A percentile compares a stretch with the other conserved stretches of the same genome.
Conservation (phyloP, 92 coral and sea anemone genomes). For the Metridium senile region DNA sequence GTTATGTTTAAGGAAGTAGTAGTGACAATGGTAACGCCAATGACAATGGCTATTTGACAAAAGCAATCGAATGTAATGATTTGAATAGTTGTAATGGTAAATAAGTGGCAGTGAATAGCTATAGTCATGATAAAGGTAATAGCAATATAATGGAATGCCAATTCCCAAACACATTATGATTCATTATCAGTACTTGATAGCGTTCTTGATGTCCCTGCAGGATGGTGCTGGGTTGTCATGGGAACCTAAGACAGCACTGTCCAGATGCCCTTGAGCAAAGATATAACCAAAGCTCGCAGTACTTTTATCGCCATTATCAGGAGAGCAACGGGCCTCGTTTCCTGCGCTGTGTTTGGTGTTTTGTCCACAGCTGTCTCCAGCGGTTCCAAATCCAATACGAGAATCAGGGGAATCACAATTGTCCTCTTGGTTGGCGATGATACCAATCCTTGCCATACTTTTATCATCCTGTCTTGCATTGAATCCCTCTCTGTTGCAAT, state of each 20-base stretch:
- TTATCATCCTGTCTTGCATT: constrained; percentile 16
- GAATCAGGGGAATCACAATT: constrained; percentile 47
- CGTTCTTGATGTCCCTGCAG: constrained; percentile 25
- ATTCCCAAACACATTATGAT: too few species aligned
- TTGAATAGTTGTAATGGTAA: too few species aligned
- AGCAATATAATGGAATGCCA: too few species aligned
- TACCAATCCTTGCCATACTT: constrained; percentile 44
- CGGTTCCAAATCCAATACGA: constrained; percentile 54
- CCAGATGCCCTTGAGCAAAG: constrained; percentile 24
- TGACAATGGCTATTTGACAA: too few species aligned
- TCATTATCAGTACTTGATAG: constrained; percentile 29
- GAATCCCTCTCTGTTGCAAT: constrained; percentile 53
- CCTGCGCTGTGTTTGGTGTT: constrained; percentile 33
- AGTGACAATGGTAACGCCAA: too few species aligned
- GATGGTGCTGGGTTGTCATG: constrained; percentile 48
- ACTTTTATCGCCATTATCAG: constrained; percentile 42
- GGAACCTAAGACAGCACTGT: constrained; percentile 13
- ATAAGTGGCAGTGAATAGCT: too few species aligned
- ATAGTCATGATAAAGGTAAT: too few species aligned
- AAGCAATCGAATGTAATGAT: too few species aligned
- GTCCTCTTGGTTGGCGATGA: constrained; percentile 45
- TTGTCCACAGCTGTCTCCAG: constrained; percentile 30
- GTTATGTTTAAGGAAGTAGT: too few species aligned
- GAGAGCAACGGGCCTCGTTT: constrained; percentile 46
- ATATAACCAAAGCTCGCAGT: constrained; percentile 36